Evolutionary conservation across 2,888 invertebrate species (phyloP).

Genomic region (Cheilosia impressa): DNA sequence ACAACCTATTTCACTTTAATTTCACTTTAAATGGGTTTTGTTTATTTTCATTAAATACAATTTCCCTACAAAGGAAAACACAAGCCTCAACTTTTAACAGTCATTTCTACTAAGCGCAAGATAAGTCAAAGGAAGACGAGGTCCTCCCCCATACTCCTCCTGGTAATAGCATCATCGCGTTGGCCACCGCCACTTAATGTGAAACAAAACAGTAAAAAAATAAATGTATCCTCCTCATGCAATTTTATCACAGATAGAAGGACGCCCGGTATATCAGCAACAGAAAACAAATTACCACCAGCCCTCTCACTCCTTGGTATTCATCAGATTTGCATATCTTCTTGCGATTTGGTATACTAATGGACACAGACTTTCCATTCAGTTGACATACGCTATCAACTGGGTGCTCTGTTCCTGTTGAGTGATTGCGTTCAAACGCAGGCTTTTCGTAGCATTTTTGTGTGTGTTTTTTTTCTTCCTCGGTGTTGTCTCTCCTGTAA

Average conservation of each 20-base stretch:
- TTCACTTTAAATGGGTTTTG: slow-evolving; percentile 65
- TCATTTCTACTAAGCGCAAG: slow-evolving; percentile 47
- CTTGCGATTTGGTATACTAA: slow-evolving; percentile 64
- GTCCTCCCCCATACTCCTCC: background rate
- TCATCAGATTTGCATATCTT: slow-evolving; percentile 70
- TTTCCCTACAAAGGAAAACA: slow-evolving; percentile 49
- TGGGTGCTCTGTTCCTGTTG: slow-evolving; percentile 61
- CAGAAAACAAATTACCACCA: slow-evolving; percentile 66
- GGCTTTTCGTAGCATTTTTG: slow-evolving; percentile 28
- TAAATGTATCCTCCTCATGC: slow-evolving; percentile 31
- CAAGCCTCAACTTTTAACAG: slow-evolving; percentile 54
- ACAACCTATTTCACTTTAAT: slow-evolving; percentile 55
- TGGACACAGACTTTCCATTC: slow-evolving; percentile 68
- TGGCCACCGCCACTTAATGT: slow-evolving; percentile 57
- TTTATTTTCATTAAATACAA: slow-evolving; percentile 66
- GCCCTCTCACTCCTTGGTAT: slow-evolving; percentile 21
- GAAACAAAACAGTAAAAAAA: background rate
- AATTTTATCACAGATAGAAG: slow-evolving; percentile 26
- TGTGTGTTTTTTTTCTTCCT: background rate
- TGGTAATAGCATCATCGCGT: slow-evolving; percentile 27
- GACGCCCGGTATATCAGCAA: slow-evolving; percentile 25
- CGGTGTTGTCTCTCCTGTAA: background rate
- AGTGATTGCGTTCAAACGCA: slow-evolving; percentile 69
- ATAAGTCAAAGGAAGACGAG: slow-evolving; percentile 45
- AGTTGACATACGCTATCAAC: slow-evolving; percentile 72